These are phyloP conservation scores for Meghimatium bilineatum DNA, from an alignment of 2,888 invertebrate genomes.

Conservation along the genomic window DNA sequence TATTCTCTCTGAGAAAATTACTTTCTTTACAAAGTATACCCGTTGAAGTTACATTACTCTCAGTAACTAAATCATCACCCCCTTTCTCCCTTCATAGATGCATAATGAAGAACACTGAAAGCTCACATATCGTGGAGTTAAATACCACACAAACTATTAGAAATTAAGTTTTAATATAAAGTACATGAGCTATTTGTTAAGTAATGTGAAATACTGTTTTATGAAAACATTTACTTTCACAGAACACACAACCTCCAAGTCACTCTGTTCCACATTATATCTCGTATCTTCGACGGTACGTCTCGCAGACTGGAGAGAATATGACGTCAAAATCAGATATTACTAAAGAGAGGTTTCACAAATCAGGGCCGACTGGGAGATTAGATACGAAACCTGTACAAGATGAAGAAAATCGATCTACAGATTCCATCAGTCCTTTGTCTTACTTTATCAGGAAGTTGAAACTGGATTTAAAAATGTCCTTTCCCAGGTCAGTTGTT, in stretches of 20 bases:
- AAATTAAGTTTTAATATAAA: too few relatives aligned
- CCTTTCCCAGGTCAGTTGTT: conserved; percentile 87
- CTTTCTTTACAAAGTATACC: too few relatives aligned
- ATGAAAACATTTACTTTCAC: too few relatives aligned
- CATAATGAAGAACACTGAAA: too few relatives aligned
- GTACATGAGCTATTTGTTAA: too few relatives aligned
- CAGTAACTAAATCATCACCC: too few relatives aligned
- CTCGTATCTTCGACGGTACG: conserved; percentile 60
- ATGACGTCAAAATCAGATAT: conserved; percentile 13
- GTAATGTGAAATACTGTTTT: too few relatives aligned
- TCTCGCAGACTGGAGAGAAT: conserved; percentile 38
- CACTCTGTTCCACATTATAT: conserved; percentile 65
- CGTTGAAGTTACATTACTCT: too few relatives aligned
- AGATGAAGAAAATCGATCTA: conserved; percentile 1
- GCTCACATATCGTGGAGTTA: too few relatives aligned
- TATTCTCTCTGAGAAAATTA: too few relatives aligned
- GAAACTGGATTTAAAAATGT: conserved; percentile 88
- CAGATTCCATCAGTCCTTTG: conserved; percentile 86
- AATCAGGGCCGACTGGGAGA: not conserved
- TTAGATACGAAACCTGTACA: not conserved
- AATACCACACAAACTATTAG: too few relatives aligned
- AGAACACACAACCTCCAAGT: conserved; percentile 66
- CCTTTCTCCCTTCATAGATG: too few relatives aligned
- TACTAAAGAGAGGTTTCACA: not conserved
- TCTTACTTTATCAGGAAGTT: conserved; percentile 92